These are phyloP conservation scores for Julus scandinavius DNA, from an alignment of 2,888 invertebrate species.

Conservation along the genomic window DNA sequence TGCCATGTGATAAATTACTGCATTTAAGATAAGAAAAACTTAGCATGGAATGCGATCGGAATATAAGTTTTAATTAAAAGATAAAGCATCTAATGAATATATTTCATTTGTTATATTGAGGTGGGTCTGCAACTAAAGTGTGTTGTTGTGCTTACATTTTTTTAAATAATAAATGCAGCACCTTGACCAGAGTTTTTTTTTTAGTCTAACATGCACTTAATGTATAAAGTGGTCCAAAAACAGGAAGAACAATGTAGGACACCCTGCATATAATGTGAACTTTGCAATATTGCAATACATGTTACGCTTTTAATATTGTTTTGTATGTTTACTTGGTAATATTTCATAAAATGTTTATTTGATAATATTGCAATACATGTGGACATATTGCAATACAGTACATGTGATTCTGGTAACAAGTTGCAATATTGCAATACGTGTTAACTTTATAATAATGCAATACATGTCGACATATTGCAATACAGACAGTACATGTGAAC, in stretches of 20 bases:
- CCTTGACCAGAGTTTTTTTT: not conserved
- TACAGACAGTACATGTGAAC: too few relatives aligned
- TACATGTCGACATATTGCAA: too few relatives aligned
- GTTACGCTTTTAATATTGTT: too few relatives aligned
- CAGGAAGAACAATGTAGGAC: not conserved
- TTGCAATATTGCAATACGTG: too few relatives aligned
- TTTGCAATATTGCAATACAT: too few relatives aligned
- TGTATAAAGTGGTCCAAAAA: not conserved
- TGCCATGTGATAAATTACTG: not conserved
- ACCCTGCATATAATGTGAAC: not conserved
- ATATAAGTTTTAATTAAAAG: not conserved
- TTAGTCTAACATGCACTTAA: not conserved
- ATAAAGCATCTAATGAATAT: not conserved
- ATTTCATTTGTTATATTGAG: not conserved
- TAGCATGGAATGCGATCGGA: not conserved
- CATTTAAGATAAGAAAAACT: not conserved
- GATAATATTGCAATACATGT: too few relatives aligned
- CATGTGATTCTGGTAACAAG: too few relatives aligned
- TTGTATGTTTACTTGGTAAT: too few relatives aligned
- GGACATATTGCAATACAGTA: too few relatives aligned
- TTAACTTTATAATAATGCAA: too few relatives aligned
- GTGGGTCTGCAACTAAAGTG: not conserved
- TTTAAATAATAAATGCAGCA: not conserved
- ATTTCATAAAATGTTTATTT: too few relatives aligned
- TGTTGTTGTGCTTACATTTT: not conserved